Evolutionary conservation across 1,140 invertebrate genomes (phyloP).

Genomic region (Trichonephila inaurata): DNA sequence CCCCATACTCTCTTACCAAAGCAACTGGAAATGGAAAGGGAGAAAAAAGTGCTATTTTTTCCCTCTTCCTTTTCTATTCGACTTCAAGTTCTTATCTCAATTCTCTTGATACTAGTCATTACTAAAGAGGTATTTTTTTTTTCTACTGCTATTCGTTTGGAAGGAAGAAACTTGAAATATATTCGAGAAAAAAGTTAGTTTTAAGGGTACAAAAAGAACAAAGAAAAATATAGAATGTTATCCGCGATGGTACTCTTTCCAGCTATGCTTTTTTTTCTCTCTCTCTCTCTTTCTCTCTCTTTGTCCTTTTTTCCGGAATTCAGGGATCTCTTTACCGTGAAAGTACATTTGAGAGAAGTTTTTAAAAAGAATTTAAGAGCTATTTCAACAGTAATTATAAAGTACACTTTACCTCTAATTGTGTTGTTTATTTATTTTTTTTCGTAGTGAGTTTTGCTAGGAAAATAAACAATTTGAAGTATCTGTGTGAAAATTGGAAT

Average conservation of each 20-base stretch:
- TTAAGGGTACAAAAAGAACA: slow-evolving; percentile 41
- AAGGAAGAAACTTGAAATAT: slow-evolving; percentile 47
- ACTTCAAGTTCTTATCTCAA: slow-evolving; percentile 53
- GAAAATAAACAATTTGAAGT: too few species aligned
- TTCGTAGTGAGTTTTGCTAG: too few species aligned
- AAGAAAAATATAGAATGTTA: slow-evolving; percentile 40
- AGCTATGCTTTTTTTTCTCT: not conserved
- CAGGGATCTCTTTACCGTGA: not conserved
- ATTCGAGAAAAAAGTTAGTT: slow-evolving; percentile 50
- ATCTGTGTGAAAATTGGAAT: too few species aligned
- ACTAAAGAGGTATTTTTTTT: slow-evolving; percentile 54
- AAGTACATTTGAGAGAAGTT: not conserved
- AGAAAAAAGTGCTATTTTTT: slow-evolving; percentile 16
- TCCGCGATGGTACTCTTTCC: slow-evolving; percentile 1
- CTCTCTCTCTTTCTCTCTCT: not conserved
- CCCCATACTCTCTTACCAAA: not conserved
- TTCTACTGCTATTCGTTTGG: not conserved
- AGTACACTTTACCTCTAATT: not conserved
- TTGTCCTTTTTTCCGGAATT: not conserved
- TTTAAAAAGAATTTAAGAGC: not conserved
- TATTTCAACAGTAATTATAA: not conserved
- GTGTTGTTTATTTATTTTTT: not conserved
- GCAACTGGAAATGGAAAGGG: not conserved
- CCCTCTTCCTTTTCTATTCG: not conserved
- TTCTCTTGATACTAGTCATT: slow-evolving; percentile 50